Evolutionary conservation across 2,888 invertebrate species (phyloP).

Genomic region (Drosophila nr. fundita): DNA sequence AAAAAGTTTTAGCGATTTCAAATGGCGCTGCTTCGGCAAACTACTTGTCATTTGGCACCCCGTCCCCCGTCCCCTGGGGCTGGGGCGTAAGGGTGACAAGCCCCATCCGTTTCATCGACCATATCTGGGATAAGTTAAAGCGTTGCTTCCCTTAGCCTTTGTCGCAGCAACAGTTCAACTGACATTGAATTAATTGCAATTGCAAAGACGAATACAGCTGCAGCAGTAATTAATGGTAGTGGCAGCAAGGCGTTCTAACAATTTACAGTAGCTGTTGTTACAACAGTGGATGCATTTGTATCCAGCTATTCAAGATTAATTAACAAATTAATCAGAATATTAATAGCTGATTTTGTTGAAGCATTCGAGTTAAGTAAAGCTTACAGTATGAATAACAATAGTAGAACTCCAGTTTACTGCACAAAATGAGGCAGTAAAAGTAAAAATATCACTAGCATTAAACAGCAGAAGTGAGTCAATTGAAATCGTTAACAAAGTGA

Average conservation of each 20-base stretch:
- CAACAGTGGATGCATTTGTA: not conserved
- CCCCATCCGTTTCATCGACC: constrained; percentile 4
- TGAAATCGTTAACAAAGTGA: not conserved
- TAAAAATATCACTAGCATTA: not conserved
- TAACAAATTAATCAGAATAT: not conserved
- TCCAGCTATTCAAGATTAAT: not conserved
- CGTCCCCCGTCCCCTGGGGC: constrained; percentile 13
- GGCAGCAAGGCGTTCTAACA: constrained; percentile 37
- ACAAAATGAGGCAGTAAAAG: not conserved
- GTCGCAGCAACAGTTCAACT: constrained; percentile 63
- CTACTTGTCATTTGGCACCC: constrained; percentile 48
- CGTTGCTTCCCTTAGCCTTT: constrained; percentile 44
- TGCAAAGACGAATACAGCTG: constrained; percentile 25
- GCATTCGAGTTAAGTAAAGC: not conserved
- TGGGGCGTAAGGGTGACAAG: not conserved
- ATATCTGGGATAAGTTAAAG: constrained; percentile 4
- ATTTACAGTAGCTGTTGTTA: constrained; percentile 9
- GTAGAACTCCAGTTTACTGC: not conserved
- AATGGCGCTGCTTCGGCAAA: constrained; percentile 53
- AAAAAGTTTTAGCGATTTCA: constrained; percentile 68
- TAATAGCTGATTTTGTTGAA: not conserved
- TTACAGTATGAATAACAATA: not conserved
- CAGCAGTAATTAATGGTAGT: constrained; percentile 1
- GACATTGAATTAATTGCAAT: constrained; percentile 70
- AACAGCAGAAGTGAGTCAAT: not conserved